phyloP scores from a whole-genome alignment of 2,797 vertebrate genomes.

The Microctenopoma lineatum region DNA sequence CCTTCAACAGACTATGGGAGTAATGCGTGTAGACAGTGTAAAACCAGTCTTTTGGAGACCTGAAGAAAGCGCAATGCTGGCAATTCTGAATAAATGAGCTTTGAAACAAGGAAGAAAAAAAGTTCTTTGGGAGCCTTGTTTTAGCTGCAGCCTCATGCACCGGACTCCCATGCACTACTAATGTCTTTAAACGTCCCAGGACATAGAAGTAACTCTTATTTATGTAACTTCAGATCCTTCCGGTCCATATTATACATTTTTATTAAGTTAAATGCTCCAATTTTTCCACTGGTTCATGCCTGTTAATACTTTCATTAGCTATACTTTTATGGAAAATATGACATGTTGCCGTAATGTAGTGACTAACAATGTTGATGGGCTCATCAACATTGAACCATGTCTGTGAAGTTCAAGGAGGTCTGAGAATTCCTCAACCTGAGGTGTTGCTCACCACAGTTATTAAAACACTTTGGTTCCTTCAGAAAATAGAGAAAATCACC shows the following conservation, averaged over 20 bases:
- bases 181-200: slow-evolving; percentile 72
- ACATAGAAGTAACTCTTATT: slow-evolving; percentile 61
- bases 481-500: slow-evolving; percentile 53
- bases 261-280: background rate
- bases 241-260: background rate
- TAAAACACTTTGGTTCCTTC: slow-evolving; percentile 38
- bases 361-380: background rate
- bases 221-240: slow-evolving; percentile 61
- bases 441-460: slow-evolving; percentile 68
- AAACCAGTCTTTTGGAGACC: slow-evolving; percentile 84
- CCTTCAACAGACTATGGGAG: slow-evolving; percentile 82
- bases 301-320: background rate
- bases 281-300: background rate
- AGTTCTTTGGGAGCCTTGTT: slow-evolving; percentile 78
- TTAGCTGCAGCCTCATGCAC: slow-evolving; percentile 67
- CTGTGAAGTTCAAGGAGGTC: slow-evolving; percentile 83
- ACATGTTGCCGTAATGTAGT: slow-evolving; percentile 17
- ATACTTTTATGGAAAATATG: slow-evolving; percentile 12
- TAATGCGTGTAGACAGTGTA: slow-evolving; percentile 88
- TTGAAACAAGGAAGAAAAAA: slow-evolving; percentile 56
- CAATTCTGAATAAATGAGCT: slow-evolving; percentile 82
- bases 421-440: slow-evolving; percentile 54
- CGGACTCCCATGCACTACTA: slow-evolving; percentile 75
- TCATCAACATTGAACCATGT: slow-evolving; percentile 43
- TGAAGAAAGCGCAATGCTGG: slow-evolving; percentile 81